Base-by-base conservation (phyloP, 2,888 invertebrate genomes). In the Nephrocerus scutellatus region DNA sequence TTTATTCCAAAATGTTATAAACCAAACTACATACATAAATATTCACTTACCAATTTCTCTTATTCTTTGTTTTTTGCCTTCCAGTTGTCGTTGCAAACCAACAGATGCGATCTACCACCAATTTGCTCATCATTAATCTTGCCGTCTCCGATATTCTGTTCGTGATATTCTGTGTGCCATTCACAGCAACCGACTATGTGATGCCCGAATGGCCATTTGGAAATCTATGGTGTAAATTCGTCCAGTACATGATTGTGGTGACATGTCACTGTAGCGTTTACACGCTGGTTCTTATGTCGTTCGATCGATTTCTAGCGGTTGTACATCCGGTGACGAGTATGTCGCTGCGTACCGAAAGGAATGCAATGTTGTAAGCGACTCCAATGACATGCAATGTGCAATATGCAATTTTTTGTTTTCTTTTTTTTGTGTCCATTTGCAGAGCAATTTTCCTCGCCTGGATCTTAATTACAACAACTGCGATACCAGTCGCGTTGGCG, bases 251-350 rank as follows among this genome's bases (percentile, higher is more conserved):
- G 61, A 87, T 89, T 50, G 87, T 89, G 42, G 90, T 91, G 24
- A 90, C 90, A 16, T 92, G 91, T 19, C 92, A 90, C 61, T 89
- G 88, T 39, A 90, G 90, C 55, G 90, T 93, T 5, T 93, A 92
- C 70, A 93, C 92, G 0, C 72, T 95, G 31, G 91, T 93, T 2
- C 75, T 93, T 47, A 93, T 95, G 92, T 90, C 90, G 6, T 70
- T 92, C 40, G 93, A 95, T 68, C 75, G 84, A 48, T 95, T 88
- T 63, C 75, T 95, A 66, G 93, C 93, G 20, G 93, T 95, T 3
- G 92, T 92, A 2, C 89, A 90, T 65, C 92, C 93, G 4, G 85
- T 93, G 50, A 77, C 83, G 1, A 88, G 89, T 33, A 89, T 89
- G 79, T 82, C 84, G 1, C 75, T 87, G 49, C 74, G 91, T 39